Evolutionary conservation across 2,888 invertebrate species (phyloP).

Genomic region (Lymantria monacha): DNA sequence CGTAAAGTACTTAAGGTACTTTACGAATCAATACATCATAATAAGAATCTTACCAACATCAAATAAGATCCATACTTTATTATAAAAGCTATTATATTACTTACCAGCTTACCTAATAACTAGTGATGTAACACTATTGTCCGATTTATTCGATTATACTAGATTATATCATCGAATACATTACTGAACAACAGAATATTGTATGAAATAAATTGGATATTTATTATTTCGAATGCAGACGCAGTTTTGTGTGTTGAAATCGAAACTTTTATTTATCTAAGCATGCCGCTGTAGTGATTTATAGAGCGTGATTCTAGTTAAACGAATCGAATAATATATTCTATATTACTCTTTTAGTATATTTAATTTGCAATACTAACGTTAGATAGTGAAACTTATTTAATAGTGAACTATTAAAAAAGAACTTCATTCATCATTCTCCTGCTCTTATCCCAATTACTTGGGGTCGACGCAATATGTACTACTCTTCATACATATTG

Average conservation of each 20-base stretch:
- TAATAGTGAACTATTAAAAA: too few relatives aligned
- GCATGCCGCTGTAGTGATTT: not conserved
- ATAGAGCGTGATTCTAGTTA: not conserved
- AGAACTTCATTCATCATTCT: too few relatives aligned
- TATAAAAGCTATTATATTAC: not conserved
- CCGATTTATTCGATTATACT: not conserved
- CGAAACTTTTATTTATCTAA: not conserved
- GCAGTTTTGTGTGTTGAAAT: not conserved
- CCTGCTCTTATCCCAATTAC: too few relatives aligned
- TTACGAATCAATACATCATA: too few relatives aligned
- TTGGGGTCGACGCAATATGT: too few relatives aligned
- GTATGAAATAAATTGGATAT: not conserved
- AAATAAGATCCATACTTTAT: not conserved
- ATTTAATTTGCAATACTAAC: too few relatives aligned
- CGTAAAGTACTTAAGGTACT: too few relatives aligned
- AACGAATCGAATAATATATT: slow-evolving; percentile 4
- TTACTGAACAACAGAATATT: not conserved
- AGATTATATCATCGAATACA: not conserved
- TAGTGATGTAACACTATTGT: not conserved
- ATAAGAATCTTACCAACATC: too few relatives aligned
- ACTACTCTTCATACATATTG: too few relatives aligned
- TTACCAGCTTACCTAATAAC: not conserved
- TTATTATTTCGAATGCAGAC: not conserved
- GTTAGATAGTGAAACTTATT: too few relatives aligned
- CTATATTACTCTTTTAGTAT: too few relatives aligned